phyloP scores from a whole-genome alignment of 2,113 vertebrate genomes.

The Perca fluviatilis region DNA sequence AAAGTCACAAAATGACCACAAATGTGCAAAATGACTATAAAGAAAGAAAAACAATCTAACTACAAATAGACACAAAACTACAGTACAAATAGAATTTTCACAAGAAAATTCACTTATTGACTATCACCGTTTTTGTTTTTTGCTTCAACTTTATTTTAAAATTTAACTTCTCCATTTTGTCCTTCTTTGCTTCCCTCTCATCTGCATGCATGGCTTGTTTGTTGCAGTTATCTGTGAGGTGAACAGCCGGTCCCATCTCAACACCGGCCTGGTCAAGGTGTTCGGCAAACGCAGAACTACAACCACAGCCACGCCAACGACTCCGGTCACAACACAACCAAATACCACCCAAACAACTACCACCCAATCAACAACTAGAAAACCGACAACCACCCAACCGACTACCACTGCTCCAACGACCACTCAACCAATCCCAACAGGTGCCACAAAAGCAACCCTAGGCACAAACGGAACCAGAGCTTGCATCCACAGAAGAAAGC shows the following conservation, averaged over 20 bases:
- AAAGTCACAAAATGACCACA: no score
- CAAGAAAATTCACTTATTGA: no score
- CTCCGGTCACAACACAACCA: no score
- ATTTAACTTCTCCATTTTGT: not conserved
- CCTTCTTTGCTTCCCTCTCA: not conserved
- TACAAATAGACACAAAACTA: no score
- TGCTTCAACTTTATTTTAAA: no score
- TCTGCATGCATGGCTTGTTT: not conserved
- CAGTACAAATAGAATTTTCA: no score
- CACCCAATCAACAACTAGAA: fast-evolving
- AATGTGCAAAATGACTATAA: no score
- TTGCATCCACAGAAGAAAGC: no score
- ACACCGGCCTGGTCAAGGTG: conserved; percentile 12
- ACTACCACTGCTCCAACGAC: not conserved
- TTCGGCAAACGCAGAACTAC: not conserved
- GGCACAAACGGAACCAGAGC: no score
- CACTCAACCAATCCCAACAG: not conserved
- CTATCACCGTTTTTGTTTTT: no score
- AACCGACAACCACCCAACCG: not conserved
- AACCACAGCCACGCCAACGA: not conserved
- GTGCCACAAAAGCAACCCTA: no score
- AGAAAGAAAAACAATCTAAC: no score
- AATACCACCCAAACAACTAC: not conserved
- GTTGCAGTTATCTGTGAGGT: conserved; percentile 43
- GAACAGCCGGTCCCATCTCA: not conserved